Evolutionary conservation across 92 coral and sea anemone species (phyloP).

Genomic region (Hydrozoanthus gracilis): DNA sequence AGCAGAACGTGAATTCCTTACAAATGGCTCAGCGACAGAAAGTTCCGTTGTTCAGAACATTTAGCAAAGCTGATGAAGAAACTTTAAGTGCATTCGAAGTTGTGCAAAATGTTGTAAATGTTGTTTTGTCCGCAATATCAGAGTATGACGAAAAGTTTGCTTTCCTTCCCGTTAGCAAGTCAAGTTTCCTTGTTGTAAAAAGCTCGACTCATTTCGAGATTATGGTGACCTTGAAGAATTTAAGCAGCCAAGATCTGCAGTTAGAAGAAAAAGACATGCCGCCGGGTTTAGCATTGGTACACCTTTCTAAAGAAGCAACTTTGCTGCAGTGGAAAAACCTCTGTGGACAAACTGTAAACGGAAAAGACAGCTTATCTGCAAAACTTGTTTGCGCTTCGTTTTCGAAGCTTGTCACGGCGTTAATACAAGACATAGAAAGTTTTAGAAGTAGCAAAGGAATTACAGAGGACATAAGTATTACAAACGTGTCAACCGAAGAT

Average conservation of each 20-base stretch:
- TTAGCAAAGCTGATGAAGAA: conserved; percentile 39
- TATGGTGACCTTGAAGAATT: conserved; percentile 37
- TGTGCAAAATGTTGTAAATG: conserved; percentile 53
- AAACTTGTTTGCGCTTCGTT: conserved; percentile 55
- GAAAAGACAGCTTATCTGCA: conserved; percentile 65
- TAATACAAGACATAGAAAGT: conserved; percentile 36
- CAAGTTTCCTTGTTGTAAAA: conserved; percentile 63
- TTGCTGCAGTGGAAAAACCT: conserved; percentile 51
- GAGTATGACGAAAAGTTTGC: conserved; percentile 62
- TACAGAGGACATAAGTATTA: conserved; percentile 35
- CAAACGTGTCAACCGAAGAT: conserved; percentile 57
- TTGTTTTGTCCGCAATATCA: conserved; percentile 65
- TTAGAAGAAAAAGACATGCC: conserved; percentile 41
- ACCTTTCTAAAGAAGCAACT: conserved; percentile 7
- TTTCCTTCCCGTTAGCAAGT: conserved; percentile 53
- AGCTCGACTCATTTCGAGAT: conserved; percentile 60
- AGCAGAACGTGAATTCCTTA: neutral
- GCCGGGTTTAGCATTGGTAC: conserved; percentile 48
- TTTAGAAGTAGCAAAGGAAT: conserved; percentile 31
- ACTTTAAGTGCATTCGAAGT: conserved; percentile 17
- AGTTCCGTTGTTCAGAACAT: conserved; percentile 27
- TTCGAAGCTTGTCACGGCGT: conserved; percentile 51
- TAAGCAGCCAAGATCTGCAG: conserved; percentile 41
- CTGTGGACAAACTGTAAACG: conserved; percentile 43
- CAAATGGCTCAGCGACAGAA: neutral